Evolutionary conservation across 2,113 vertebrate genomes (phyloP), one percentile per base, ranked within the genome.

Genomic region (human): DNA sequence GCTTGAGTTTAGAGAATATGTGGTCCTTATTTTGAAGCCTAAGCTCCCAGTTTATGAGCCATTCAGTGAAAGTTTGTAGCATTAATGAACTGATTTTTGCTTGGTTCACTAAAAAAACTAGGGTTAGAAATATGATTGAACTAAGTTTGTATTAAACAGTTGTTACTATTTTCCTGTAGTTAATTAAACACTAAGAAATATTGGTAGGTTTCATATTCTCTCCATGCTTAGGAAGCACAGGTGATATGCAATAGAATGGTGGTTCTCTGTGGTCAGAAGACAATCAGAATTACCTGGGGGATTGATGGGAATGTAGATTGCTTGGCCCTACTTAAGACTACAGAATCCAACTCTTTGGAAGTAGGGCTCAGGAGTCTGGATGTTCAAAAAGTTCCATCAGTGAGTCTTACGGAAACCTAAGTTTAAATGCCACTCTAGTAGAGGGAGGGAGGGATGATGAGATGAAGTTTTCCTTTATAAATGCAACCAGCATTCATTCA

Each of bases 81-180:
- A 52, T 61, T 55, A 40, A 73, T 85, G 32, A 94, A 70, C 50
- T 88, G 12, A 72, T 27, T 89, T 93, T 86, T 40, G 38, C 72
- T 79, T 87, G 55, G 9, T 75, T 17, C 52, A 57, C n/a, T 43
- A 79, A 86, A 89, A 79, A 57, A 83, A 55, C 7, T 93, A 32
- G 84, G 45, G 16, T 73, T 76, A 90, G 27, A 96, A 88, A 61
- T 68, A 55, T 13, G 50, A 80, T 22, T 57, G 32, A 85, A 48
- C 55, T 66, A 93, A 40, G 8, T 70, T 66, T 93, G 80, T 59
- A 25, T 35, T 84, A 23, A 64, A 57, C 2, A 32, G 23, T 78
- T 79, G 30, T 27, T 75, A 22, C 73, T 73, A 14, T 82, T 94
- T 72, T 40, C 18, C 25, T 57, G 14, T 72, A 64, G 30, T 70